phyloP scores from a whole-genome alignment of 2,113 vertebrate genomes.

The Sinocyclocheilus rhinocerous region DNA sequence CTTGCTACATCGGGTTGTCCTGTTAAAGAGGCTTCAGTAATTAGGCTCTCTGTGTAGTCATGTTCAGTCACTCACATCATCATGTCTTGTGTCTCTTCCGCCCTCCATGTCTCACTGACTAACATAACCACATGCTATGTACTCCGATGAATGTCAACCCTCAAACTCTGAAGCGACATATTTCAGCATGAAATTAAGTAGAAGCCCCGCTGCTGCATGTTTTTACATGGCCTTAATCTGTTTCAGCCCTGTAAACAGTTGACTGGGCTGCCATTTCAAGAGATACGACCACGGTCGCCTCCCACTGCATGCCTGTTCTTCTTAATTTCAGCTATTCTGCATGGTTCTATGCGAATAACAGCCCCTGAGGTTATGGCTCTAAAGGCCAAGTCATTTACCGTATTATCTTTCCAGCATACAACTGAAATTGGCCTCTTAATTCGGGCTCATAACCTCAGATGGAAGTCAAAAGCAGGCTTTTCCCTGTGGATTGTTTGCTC shows the following conservation, averaged over 20 bases:
- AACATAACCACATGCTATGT: slow-evolving; percentile 62
- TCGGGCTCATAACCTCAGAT: slow-evolving; percentile 70
- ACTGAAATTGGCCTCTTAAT: slow-evolving; percentile 73
- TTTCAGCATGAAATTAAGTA: slow-evolving; percentile 82
- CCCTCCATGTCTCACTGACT: slow-evolving; percentile 60
- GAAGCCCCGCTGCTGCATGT: slow-evolving; percentile 77
- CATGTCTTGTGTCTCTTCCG: slow-evolving; percentile 63
- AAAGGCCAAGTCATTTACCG: slow-evolving; percentile 61
- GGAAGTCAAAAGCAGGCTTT: slow-evolving; percentile 72
- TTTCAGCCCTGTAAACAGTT: slow-evolving; percentile 81
- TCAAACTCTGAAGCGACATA: slow-evolving; percentile 78
- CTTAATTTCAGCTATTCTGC: slow-evolving; percentile 76
- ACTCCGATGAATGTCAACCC: slow-evolving; percentile 73
- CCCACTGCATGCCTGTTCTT: slow-evolving; percentile 84
- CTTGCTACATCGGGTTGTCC: slow-evolving; percentile 66
- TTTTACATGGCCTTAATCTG: slow-evolving; percentile 73
- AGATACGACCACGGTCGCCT: slow-evolving; percentile 75
- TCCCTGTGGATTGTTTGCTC: slow-evolving; percentile 62
- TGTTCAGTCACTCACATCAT: slow-evolving; percentile 54
- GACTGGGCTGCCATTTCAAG: slow-evolving; percentile 65
- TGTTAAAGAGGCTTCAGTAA: slow-evolving; percentile 58
- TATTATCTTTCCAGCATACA: slow-evolving; percentile 70
- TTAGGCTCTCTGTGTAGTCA: slow-evolving; percentile 54
- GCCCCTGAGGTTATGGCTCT: slow-evolving; percentile 74
- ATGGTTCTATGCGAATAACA: slow-evolving; percentile 77